Conservation (phyloP, 2,113 vertebrate species). For the Pollimyrus isidori region DNA sequence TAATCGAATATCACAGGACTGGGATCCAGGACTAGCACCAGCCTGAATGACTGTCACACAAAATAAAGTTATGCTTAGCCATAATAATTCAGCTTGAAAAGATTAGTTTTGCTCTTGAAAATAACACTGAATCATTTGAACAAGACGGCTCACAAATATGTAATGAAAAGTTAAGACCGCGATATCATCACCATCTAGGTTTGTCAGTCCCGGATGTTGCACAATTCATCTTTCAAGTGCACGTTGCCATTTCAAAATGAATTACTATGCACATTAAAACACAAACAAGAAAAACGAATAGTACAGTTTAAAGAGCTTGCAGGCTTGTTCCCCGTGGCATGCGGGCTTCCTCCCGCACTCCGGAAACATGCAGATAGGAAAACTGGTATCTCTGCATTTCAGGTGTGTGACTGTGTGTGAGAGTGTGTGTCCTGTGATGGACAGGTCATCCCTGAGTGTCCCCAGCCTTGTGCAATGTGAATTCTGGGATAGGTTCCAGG, state of each 20-base stretch:
- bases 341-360: not conserved
- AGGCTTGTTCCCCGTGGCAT: not conserved
- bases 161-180: not conserved
- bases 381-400: not conserved
- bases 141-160: not conserved
- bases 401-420: not conserved
- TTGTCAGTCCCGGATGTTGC: not conserved
- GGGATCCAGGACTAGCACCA: not conserved
- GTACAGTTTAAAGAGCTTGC: not conserved
- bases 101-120: not conserved
- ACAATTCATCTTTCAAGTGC: not conserved
- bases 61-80: not conserved
- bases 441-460: not conserved
- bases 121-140: not conserved
- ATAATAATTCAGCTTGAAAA: not conserved
- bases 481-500: not conserved
- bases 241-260: not conserved
- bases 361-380: not conserved
- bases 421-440: not conserved
- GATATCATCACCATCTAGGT: not conserved
- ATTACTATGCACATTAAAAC: not conserved
- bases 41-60: not conserved
- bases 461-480: not conserved
- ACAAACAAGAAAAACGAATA: not conserved
- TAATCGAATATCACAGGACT: not conserved